A percentile compares a stretch with the other conserved stretches of the same genome.
phyloP scores from a whole-genome alignment of 2,113 vertebrate genomes.

The Nibea coibor region DNA sequence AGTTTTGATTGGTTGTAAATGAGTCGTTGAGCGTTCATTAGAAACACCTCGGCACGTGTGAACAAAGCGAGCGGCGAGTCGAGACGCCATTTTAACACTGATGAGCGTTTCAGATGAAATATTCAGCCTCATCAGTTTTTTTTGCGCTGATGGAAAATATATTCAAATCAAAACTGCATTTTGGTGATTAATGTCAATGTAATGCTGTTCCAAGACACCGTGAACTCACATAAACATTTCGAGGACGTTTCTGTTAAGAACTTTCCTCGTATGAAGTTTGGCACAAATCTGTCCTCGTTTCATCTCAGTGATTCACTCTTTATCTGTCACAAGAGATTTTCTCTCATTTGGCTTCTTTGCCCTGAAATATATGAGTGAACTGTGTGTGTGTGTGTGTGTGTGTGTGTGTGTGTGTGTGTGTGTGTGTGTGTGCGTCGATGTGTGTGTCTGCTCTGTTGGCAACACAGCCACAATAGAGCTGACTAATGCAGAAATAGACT shows the following conservation, averaged over 20 bases:
- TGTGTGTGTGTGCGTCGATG: conserved; percentile 18
- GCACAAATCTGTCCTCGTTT: conserved; percentile 20
- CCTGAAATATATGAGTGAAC: conserved; percentile 23
- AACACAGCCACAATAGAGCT: conserved; percentile 68
- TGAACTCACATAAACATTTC: not conserved
- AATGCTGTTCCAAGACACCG: not conserved
- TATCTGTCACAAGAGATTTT: conserved; percentile 47
- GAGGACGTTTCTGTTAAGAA: not conserved
- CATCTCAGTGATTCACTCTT: conserved; percentile 31
- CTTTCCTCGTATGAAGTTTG: not conserved
- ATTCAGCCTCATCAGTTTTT: conserved; percentile 2
- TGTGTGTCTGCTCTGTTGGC: conserved; percentile 51
- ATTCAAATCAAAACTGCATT: conserved; percentile 21
- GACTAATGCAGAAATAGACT: conserved; percentile 80
- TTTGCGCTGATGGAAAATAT: conserved; percentile 45
- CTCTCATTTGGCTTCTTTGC: conserved; percentile 22
- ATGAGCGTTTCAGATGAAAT: conserved; percentile 20
- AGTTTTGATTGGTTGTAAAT: not conserved
- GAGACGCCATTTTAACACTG: not conserved
- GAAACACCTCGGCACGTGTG: not conserved
- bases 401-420: conserved; percentile 36
- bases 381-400: conserved; percentile 18
- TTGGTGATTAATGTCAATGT: conserved; percentile 21
- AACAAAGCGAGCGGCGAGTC: not conserved
- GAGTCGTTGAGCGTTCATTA: conserved; percentile 3